Conservation (phyloP, 2,888 invertebrate species). For the Craniophora ligustri region DNA sequence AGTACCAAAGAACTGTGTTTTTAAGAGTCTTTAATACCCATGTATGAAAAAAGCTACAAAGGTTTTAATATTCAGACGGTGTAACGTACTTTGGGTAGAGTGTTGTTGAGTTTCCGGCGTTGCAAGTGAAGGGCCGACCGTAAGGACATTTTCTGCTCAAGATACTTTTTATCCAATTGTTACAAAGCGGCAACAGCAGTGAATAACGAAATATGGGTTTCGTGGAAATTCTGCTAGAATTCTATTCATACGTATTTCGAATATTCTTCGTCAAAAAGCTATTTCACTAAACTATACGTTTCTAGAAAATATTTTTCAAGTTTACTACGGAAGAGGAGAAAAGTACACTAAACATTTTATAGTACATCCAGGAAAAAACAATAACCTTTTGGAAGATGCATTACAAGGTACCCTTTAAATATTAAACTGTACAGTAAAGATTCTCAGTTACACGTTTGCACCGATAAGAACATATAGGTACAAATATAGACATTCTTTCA, state of each 20-base stretch:
- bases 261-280: slow-evolving; percentile 1
- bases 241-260: slow-evolving; percentile 25
- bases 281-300: too few species aligned
- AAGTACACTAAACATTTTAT: too few species aligned
- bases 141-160: slow-evolving; percentile 68
- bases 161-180: slow-evolving; percentile 77
- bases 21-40: slow-evolving; percentile 74
- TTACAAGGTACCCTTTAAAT: too few species aligned
- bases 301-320: too few species aligned
- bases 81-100: slow-evolving; percentile 76
- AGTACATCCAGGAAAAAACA: too few species aligned
- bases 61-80: slow-evolving; percentile 78
- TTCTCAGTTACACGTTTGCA: too few species aligned
- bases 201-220: slow-evolving; percentile 49
- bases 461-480: too few species aligned
- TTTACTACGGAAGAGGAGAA: too few species aligned
- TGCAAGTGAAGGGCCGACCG: slow-evolving; percentile 65
- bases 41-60: slow-evolving; percentile 73
- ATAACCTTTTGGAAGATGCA: too few species aligned
- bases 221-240: slow-evolving; percentile 28
- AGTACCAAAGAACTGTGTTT: slow-evolving; percentile 71
- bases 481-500: too few species aligned
- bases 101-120: slow-evolving; percentile 67
- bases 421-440: too few species aligned
- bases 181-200: slow-evolving; percentile 60